These are phyloP conservation scores for Homalodisca vitripennis DNA, from an alignment of 1,140 invertebrate genomes.

Conservation along the genomic window DNA sequence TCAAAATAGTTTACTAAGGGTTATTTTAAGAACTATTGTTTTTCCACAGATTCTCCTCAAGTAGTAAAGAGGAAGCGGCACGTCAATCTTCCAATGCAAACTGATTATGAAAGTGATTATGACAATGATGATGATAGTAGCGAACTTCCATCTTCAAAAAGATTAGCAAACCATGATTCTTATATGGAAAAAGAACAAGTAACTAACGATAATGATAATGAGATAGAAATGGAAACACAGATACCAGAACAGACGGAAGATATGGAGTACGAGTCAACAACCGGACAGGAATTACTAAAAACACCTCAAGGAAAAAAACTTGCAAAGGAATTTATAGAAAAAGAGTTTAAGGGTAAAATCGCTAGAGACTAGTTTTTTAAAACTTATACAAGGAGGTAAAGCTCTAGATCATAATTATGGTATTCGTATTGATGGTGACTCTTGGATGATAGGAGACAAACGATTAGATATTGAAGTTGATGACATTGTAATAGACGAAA, in stretches of 20 bases:
- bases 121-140: not conserved
- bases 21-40: constrained; percentile 22
- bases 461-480: not conserved
- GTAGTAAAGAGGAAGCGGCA: not conserved
- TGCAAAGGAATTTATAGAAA: constrained; percentile 14
- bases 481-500: not conserved
- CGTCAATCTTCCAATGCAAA: not conserved
- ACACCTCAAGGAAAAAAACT: constrained; percentile 7
- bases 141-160: not conserved
- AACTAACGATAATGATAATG: not conserved
- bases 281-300: not conserved
- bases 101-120: constrained; percentile 10
- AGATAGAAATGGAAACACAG: not conserved
- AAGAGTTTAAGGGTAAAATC: not conserved
- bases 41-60: not conserved
- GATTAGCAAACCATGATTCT: not conserved
- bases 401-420: constrained; percentile 19
- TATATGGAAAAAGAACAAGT: not conserved
- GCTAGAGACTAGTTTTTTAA: constrained; percentile 19
- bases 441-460: constrained; percentile 19
- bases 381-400: not conserved
- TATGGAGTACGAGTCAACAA: too few relatives aligned
- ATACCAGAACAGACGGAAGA: not conserved
- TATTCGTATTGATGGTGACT: not conserved
- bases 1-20: constrained; percentile 38